phyloP scores from a whole-genome alignment of 2,113 vertebrate genomes.

The Atherinomorus stipes region DNA sequence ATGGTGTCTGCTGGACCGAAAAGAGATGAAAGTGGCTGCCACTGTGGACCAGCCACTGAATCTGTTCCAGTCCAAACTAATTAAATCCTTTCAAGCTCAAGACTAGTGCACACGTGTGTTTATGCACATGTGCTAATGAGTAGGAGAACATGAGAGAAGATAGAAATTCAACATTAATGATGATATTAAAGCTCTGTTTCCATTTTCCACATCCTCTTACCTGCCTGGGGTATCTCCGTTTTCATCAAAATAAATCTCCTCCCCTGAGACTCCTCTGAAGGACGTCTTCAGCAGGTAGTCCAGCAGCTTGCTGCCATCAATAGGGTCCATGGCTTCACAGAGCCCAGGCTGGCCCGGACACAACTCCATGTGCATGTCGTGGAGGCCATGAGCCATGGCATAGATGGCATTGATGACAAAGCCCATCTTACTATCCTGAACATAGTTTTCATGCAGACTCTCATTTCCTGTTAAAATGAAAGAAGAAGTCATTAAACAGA shows the following conservation, averaged over 20 bases:
- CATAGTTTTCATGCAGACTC: constrained; percentile 94
- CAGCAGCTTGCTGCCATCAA: constrained; percentile 95
- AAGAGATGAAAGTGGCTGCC: constrained; percentile 64
- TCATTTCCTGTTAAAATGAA: constrained; percentile 87
- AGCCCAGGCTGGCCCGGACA: constrained; percentile 90
- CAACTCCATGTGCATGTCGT: constrained; percentile 93
- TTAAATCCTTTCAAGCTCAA: constrained; percentile 63
- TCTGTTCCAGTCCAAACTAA: constrained; percentile 79
- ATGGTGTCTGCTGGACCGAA: constrained; percentile 52
- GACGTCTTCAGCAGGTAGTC: constrained; percentile 95
- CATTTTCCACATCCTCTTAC: constrained; percentile 73
- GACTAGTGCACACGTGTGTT: constrained; percentile 13
- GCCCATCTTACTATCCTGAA: constrained; percentile 99
- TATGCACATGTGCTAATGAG: constrained; percentile 38
- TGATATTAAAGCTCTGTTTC: constrained; percentile 16
- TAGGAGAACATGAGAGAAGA: background rate
- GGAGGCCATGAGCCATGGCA: constrained; percentile 96
- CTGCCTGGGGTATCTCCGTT: constrained; percentile 98
- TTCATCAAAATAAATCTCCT: constrained; percentile 97
- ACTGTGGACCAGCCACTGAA: constrained; percentile 61
- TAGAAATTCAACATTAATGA: constrained; percentile 20
- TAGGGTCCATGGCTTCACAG: constrained; percentile 96
- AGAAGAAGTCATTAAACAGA: background rate
- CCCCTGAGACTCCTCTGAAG: constrained; percentile 94
- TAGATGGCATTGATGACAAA: constrained; percentile 99